Base-by-base conservation (phyloP, 2,113 vertebrate species). In the Corydoras sp. region DNA sequence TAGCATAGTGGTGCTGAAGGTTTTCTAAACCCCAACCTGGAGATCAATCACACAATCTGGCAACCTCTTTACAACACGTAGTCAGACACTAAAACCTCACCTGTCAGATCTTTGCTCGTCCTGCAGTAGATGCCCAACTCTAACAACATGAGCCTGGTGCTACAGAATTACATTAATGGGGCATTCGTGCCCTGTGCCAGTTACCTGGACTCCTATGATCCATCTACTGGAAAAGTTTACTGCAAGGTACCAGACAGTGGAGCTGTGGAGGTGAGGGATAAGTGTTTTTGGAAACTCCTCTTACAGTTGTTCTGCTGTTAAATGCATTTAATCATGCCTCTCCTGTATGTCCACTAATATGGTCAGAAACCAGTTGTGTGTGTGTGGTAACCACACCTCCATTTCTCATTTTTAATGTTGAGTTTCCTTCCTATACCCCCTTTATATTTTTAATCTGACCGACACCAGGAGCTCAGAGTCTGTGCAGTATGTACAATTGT, bases 91-190 rank as follows among this genome's bases (percentile, higher is more conserved):
- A 15, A 15, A 56, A 7, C 3, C 14, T 7, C 54, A n/a, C 4
- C 60, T 30, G 15, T 35, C 30, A 3, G 1, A 1, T 11, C 18
- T 35, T 30, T 29, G 3, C 32, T 7, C 50, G 3, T 12, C 12
- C 30, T 18, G 54, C n/a, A 43, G 65, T 54, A 48, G 12, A 56
- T 14, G 6, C 3, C 54, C 4, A n/a, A 56, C 12, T 14, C 11
- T 3, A 43, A 43, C 54, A 56, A n/a, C 2, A 58, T 59, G 18
- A 69, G 9, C 3, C 55, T 97, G 82, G 81, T 92, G 11, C 77
- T 99, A 83, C 91, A 98, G 82, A 99, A 99, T 81, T 99, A 90
- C 74, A 95, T 99, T 48, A 92, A 83, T 11, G 97, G 97, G 3
- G 91, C 84, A 74, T 98, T 98, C 73, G 75, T 93, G 35, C 84